These are phyloP conservation scores for Tuta absoluta DNA, from an alignment of 2,888 invertebrate species.

Conservation along the genomic window DNA sequence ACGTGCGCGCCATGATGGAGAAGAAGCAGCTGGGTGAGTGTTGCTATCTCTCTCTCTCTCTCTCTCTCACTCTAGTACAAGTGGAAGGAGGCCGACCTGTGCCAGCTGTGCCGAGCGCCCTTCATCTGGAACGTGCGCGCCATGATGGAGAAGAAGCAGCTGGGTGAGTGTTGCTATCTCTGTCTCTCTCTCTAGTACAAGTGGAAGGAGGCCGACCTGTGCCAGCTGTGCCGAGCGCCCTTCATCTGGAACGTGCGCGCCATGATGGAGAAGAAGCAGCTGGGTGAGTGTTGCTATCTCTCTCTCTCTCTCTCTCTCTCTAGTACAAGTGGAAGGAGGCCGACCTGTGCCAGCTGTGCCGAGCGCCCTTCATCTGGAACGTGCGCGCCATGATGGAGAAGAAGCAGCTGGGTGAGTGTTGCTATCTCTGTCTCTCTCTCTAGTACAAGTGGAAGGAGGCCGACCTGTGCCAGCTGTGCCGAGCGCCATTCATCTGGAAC, in stretches of 20 bases:
- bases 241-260: slow-evolving; percentile 99
- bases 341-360: slow-evolving; percentile 96
- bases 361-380: slow-evolving; percentile 99
- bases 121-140: slow-evolving; percentile 99
- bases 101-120: slow-evolving; percentile 96
- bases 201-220: slow-evolving; percentile 97
- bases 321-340: slow-evolving; percentile 89
- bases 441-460: slow-evolving; percentile 97
- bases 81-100: slow-evolving; percentile 97
- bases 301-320: too few relatives aligned
- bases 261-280: slow-evolving; percentile 98
- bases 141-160: slow-evolving; percentile 98
- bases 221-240: slow-evolving; percentile 96
- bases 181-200: too few relatives aligned
- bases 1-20: slow-evolving; percentile 99
- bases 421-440: too few relatives aligned
- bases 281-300: slow-evolving; percentile 77
- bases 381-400: slow-evolving; percentile 69
- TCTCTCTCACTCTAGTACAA: too few relatives aligned
- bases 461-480: slow-evolving; percentile 96
- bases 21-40: slow-evolving; percentile 89
- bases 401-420: slow-evolving; percentile 88
- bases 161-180: slow-evolving; percentile 67
- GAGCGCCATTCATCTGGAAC: slow-evolving; percentile 99
- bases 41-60: too few relatives aligned